Evolutionary conservation across 2,797 vertebrate species (phyloP), one percentile per base, ranked within the genome.

Genomic region (Rhynchonycteris naso): DNA sequence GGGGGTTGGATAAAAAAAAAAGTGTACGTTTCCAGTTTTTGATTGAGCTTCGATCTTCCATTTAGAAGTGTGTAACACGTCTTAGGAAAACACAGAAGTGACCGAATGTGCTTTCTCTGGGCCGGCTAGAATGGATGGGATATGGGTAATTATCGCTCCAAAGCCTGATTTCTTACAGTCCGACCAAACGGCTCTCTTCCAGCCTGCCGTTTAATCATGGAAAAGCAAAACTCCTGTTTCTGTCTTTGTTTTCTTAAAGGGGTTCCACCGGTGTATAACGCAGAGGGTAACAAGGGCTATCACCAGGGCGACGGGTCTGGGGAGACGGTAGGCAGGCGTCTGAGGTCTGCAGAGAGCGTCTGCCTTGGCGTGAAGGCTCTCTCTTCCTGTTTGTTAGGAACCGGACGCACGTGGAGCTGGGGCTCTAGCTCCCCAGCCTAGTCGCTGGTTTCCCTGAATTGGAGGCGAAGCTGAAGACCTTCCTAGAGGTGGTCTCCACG

Each of bases 41-140:
- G 7, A 22, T 69, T 93, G 47, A 75, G 54, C 19, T 79, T 96
- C 69, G 81, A 63, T 74, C 78, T 90, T 93, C 58, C 28, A 35
- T 91, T 93, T 80, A 81, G n/a, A 69, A 87, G 78, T 63, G 54
- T 50, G 18, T 79, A 4, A 63, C 58, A 63, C 82, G 38, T 92
- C 33, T 82, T 92, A 94, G 86, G 50, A 65, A 88, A 84, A 43
- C 59, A 43, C 58, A 86, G 28, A 89, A 43, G 22, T 65, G 28
- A 50, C 18, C 83, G 43, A 85, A 15, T 54, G 26, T 58, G 52
- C 15, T 63, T 50, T 86, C 72, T 71, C 59, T 38, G 7, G 76
- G 59, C n/a, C 19, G 18, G 74, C 52, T 7, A 61, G 47, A 63
- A 28, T 43, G 26, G 58, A 1, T 66, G 21, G 26, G 9, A 43